phyloP scores from a whole-genome alignment of 2,797 vertebrate species.

The Schizopygopsis pylzovi region DNA sequence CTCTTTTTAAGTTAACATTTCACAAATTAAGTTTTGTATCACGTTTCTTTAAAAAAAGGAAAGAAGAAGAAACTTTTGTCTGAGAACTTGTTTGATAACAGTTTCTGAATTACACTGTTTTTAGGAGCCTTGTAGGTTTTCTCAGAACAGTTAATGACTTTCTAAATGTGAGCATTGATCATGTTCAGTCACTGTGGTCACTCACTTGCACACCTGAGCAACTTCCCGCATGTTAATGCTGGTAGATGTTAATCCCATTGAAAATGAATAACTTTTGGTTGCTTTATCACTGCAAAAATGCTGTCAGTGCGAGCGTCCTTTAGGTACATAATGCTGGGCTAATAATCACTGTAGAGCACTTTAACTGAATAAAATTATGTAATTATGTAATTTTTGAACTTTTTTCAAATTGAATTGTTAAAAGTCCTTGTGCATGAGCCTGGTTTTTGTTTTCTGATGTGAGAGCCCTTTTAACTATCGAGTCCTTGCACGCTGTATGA shows the following conservation, averaged over 20 bases:
- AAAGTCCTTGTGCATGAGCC: neutral
- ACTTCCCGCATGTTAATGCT: neutral
- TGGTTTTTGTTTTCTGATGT: neutral
- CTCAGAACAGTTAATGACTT: neutral
- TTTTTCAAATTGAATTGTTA: neutral
- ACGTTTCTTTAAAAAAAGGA: neutral
- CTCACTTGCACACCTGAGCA: neutral
- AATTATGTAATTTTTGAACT: neutral
- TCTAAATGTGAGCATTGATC: neutral
- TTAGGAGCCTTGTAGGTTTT: neutral
- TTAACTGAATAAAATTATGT: neutral
- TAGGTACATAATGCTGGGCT: neutral
- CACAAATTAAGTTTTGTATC: neutral
- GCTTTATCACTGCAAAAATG: neutral
- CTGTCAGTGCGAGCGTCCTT: neutral
- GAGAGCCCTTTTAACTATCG: neutral
- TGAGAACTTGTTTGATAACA: neutral
- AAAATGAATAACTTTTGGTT: neutral
- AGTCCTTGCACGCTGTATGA: constrained; percentile 3
- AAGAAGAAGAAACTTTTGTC: neutral
- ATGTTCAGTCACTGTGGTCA: neutral
- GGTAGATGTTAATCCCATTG: neutral
- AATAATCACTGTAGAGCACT: constrained; percentile 11
- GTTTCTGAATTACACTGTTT: neutral
- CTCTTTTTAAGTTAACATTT: neutral